A percentile compares a stretch with the other conserved stretches of the same genome.
Evolutionary conservation across 2,113 vertebrate species (phyloP).

Genomic region (Porphyrio hochstetteri): DNA sequence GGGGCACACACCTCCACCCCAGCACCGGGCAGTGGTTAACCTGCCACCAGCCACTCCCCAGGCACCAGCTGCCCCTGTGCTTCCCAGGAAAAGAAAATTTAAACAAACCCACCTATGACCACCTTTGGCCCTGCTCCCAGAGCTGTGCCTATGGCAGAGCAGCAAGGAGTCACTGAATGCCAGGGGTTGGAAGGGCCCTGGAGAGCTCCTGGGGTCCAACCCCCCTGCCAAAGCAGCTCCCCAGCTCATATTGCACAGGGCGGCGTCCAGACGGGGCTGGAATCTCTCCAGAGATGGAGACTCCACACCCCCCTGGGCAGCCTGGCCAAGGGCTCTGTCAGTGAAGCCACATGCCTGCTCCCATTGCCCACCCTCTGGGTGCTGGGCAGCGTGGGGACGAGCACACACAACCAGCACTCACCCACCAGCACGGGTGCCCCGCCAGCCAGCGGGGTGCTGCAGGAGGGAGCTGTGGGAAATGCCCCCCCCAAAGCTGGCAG

Average conservation of each 20-base stretch:
- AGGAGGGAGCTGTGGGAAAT: not conserved
- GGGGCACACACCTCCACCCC: not conserved
- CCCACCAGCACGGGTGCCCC: not conserved
- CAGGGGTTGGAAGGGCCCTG: no score
- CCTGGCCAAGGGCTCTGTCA: no score
- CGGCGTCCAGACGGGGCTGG: no score
- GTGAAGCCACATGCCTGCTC: not conserved
- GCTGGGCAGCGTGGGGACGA: no score
- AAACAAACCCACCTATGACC: not conserved
- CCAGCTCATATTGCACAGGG: no score
- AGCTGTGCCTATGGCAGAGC: not conserved
- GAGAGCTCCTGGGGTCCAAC: no score
- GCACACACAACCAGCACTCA: fast-evolving
- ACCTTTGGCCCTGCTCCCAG: not conserved
- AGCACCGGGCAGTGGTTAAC: not conserved
- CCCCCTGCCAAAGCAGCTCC: no score
- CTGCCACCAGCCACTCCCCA: not conserved
- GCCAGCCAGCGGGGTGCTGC: not conserved
- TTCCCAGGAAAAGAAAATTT: not conserved
- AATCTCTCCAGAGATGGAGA: no score
- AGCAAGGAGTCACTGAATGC: no score
- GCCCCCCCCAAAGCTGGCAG: not conserved
- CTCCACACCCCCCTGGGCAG: no score
- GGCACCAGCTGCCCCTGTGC: not conserved
- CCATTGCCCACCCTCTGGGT: not conserved